Percentiles rank a stretch among this genome's conserved stretches.
Evolutionary conservation across 2,113 vertebrate genomes (phyloP).

Genomic region (Nyctereutes procyonoides): DNA sequence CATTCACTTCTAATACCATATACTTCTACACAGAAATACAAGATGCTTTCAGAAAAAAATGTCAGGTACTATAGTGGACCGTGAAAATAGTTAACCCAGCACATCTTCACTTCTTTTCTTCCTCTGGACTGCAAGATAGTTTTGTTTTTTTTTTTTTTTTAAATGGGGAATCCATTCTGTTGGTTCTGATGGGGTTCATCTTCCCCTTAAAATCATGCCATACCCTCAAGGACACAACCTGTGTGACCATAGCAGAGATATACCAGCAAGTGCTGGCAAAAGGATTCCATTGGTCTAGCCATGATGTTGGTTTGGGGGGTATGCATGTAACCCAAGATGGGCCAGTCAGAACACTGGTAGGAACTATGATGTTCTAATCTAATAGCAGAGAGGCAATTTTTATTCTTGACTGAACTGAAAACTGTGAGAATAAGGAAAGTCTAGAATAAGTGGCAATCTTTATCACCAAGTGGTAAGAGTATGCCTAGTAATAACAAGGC

Average conservation of each 20-base stretch:
- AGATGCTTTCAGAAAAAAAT: constrained; percentile 24
- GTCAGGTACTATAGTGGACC: background rate
- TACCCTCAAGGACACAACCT: background rate
- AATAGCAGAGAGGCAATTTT: background rate
- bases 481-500: background rate
- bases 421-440: background rate
- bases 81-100: background rate
- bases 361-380: background rate
- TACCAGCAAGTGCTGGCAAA: background rate
- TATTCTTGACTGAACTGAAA: background rate
- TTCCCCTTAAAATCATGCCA: background rate
- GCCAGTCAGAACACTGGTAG: background rate
- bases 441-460: background rate
- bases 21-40: background rate
- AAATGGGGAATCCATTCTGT: background rate
- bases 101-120: background rate
- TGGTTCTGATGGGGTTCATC: background rate
- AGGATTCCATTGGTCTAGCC: background rate
- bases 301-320: background rate
- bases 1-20: background rate
- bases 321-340: background rate
- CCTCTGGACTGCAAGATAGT: background rate
- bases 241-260: background rate
- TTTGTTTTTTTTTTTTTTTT: background rate
- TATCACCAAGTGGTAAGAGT: background rate